Conservation (phyloP, 2,888 invertebrate species). For the Serripes groenlandicus region DNA sequence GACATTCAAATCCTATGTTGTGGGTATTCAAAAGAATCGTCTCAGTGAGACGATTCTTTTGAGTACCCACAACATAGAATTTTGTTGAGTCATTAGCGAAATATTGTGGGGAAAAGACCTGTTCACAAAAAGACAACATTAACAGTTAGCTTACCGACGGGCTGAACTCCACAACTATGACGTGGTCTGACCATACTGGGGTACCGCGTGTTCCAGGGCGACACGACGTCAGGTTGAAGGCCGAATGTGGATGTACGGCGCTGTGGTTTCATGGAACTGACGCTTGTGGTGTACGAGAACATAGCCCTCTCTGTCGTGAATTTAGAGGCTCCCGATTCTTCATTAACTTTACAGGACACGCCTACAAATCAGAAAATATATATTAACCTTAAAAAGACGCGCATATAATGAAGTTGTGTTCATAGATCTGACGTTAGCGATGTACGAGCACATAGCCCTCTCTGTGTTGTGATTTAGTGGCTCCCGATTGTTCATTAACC, state of each 20-base stretch:
- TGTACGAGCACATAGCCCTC: conserved; percentile 74
- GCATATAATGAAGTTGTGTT: too few relatives aligned
- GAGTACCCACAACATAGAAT: too few relatives aligned
- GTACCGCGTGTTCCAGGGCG: conserved; percentile 77
- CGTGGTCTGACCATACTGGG: conserved; percentile 76
- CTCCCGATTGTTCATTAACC: conserved; percentile 29
- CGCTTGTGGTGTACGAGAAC: conserved; percentile 73
- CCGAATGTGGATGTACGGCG: conserved; percentile 33
- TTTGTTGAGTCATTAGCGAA: too few relatives aligned
- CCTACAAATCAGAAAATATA: conserved; percentile 12
- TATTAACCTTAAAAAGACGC: too few relatives aligned
- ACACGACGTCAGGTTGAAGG: conserved; percentile 64
- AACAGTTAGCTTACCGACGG: conserved; percentile 74
- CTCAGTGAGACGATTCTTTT: too few relatives aligned
- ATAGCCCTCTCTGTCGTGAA: conserved; percentile 74
- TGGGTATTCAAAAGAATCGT: too few relatives aligned
- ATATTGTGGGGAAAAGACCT: too few relatives aligned
- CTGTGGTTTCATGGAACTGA: conserved; percentile 54
- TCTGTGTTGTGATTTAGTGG: conserved; percentile 73
- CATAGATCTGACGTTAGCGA: conserved; percentile 63
- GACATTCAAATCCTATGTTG: too few relatives aligned
- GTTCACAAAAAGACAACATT: too few relatives aligned
- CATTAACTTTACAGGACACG: conserved; percentile 58
- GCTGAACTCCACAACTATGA: conserved; percentile 74
- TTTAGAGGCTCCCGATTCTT: conserved; percentile 43